Evolutionary conservation across 2,888 invertebrate genomes (phyloP), one percentile per base, ranked within the genome.

Genomic region (Aporophyla lueneburgensis): DNA sequence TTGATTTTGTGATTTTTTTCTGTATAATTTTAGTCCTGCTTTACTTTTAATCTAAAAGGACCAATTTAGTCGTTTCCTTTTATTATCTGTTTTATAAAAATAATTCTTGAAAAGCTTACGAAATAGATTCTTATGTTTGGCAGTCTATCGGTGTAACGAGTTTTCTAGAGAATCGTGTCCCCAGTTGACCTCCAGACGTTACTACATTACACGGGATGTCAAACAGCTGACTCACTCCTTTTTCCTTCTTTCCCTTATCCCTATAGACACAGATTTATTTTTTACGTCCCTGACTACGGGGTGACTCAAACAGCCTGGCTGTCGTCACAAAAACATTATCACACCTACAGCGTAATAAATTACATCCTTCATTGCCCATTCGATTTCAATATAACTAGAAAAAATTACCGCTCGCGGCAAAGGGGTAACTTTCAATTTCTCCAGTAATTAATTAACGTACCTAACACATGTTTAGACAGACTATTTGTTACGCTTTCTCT

Each of bases 401-500:
- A 86, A 84, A 81, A 84, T 69, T 74, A 86, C 78, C 79, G 84
- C 86, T 88, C 76, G 19, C 87, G 87, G 87, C 83, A 90, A 92
- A 92, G 91, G 94, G 93, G 92, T 91, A 92, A 95, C 96, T 96
- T 96, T 96, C 96, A 95, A 95, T 96, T 96, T 96, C 93, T 93
- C 92, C 85, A 87, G 87, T 94, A 95, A 96, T 95, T 95, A 96
- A 96, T 95, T 94, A 95, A 96, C 94, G 94, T 92, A 89, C 92
- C 88, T 90, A 94, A 94, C 96, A 96, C 92, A 96, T 96, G 96
- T 95, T 96, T 96, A 90, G 93, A 94, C 88, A 91, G 76, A 89
- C 89, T 91, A 85, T 95, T 95, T 94, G 96, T 94, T 95, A 96
- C 96, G 96, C 96, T 96, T 96, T 96, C 96, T 93, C 95, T 91